A percentile compares a stretch with the other conserved stretches of the same genome.
Conservation (phyloP, 35 echinoderm and acorn worm genomes). For the Acanthaster planci region DNA sequence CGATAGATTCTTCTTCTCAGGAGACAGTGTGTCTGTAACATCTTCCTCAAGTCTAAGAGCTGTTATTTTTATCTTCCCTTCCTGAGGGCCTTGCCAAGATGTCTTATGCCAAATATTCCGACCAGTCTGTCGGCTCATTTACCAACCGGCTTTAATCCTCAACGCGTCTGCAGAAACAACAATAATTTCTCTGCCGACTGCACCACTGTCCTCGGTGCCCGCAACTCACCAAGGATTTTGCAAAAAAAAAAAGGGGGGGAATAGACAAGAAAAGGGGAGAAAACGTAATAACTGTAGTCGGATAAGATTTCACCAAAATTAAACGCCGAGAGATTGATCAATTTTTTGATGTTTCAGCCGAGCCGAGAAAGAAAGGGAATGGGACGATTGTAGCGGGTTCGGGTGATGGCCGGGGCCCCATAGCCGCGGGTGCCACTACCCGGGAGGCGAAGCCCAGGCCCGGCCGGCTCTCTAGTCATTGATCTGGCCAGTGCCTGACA, state of each 20-base stretch:
- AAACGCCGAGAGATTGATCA: conserved; percentile 28
- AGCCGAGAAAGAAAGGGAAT: neutral
- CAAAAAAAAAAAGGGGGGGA: no score
- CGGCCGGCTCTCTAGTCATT: neutral
- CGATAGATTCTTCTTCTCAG: no score
- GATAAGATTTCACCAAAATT: conserved; percentile 27
- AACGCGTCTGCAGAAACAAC: neutral
- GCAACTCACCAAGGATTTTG: neutral
- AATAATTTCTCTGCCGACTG: conserved; percentile 5
- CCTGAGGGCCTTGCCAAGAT: neutral
- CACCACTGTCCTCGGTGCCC: neutral
- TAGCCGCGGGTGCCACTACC: neutral
- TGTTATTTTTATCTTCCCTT: no score
- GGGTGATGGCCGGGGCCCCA: neutral
- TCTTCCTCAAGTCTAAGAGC: no score
- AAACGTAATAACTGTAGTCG: conserved; percentile 29
- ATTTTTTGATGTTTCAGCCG: conserved; percentile 31
- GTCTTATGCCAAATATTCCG: neutral
- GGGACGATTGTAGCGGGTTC: conserved; percentile 13
- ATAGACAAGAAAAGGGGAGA: neutral
- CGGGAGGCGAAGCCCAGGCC: neutral
- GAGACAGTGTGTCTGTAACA: no score
- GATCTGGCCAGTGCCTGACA: neutral
- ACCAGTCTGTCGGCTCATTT: neutral
- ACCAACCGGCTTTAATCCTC: neutral